Conservation (phyloP, 2,113 vertebrate genomes). For the Crocuta crocuta region DNA sequence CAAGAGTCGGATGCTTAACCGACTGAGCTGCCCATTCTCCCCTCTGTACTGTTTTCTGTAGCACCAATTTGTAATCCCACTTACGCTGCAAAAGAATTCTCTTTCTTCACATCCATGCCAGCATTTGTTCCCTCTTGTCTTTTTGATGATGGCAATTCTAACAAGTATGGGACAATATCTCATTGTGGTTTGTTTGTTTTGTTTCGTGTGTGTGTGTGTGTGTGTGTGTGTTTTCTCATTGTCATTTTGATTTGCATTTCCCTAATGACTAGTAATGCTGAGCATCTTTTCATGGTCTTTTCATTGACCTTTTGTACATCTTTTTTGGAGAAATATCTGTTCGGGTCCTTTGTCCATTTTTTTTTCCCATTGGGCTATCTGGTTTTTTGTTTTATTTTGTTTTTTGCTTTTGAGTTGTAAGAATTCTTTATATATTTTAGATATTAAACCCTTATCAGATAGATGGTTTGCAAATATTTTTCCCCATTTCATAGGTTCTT, state of each 20-base stretch:
- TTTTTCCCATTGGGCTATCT: background rate
- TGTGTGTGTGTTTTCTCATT: background rate
- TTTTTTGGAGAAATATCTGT: background rate
- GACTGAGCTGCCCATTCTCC: no score
- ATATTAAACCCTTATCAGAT: background rate
- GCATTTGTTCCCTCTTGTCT: background rate
- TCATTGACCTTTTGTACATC: background rate
- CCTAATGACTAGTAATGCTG: background rate
- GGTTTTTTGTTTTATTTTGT: background rate
- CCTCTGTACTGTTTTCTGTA: background rate
- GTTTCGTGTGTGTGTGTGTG: no score
- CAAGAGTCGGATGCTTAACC: no score
- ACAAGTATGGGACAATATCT: background rate
- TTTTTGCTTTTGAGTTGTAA: background rate
- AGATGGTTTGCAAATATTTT: background rate
- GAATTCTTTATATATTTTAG: background rate
- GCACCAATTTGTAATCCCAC: background rate
- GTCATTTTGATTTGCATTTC: background rate
- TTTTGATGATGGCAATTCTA: background rate
- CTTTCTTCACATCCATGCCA: background rate
- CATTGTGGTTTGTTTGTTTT: background rate
- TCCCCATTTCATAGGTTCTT: background rate
- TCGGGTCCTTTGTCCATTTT: background rate
- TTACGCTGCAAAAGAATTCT: background rate
- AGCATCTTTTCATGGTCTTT: background rate